Base-by-base conservation (phyloP, 2,888 invertebrate genomes). In the Drosophila mettleri region DNA sequence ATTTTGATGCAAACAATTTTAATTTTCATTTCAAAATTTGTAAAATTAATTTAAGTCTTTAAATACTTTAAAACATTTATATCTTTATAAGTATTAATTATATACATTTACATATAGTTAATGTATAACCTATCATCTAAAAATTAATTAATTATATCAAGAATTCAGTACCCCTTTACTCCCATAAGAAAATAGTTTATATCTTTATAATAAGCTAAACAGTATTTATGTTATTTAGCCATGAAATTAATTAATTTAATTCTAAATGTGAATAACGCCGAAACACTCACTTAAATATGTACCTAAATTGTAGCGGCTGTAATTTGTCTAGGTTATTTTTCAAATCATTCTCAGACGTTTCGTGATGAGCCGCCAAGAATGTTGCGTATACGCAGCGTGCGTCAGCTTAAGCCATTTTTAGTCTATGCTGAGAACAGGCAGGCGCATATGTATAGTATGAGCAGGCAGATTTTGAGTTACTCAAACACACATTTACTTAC, bases 401-500 rank as follows among this genome's bases (percentile, higher is more conserved):
- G 66, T 22, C 54, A 29, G 49, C 41, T 54, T 39, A 66, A 53
- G 22, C 10, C 39, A 41, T 24, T 43, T 68, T 55, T 41, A 14
- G 33, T 22, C 67, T 36, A 16, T 5, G 8, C n/a, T 5, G 34
- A 2, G 7, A 20, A n/a, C 2, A 43, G 14, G n/a, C 12, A n/a
- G n/a, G 1, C 0, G 41, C 3, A 2, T 8, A 9, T 2, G 1
- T 8, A 9, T 2, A 9, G 43, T 18, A 18, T 10, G 7, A 4
- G n/a, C 10, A 7, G 14, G 7, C 10, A 36, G 16, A 10, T 24
- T 14, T 46, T 5, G 49, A 2, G 29, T 48, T 22, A 48, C 64
- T 54, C 41, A 78, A 73, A 61, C 69, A 70, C 74, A 67, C 69
- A 77, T 77, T 79, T 82, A 77, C 82, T 85, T 85, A 82, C 77